Evolutionary conservation across 2,797 vertebrate genomes (phyloP), one percentile per base, ranked within the genome.

Genomic region (Rhabdomys pumilio): DNA sequence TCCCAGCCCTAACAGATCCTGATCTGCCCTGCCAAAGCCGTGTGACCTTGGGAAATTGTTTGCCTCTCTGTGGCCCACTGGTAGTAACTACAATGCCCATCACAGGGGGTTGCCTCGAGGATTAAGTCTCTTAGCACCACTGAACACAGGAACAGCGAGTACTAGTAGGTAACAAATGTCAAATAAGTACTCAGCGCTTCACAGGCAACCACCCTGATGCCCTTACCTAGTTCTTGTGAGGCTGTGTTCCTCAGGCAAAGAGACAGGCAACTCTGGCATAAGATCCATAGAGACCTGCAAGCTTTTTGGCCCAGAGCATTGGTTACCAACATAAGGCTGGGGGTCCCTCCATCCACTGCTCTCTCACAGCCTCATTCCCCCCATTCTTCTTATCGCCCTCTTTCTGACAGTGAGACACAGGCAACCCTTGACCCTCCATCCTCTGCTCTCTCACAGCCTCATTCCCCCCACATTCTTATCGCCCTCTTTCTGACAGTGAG

Each of bases 251-350:
- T 63, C 41, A 20, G 88, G 47, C 22, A 31, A 26, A 50, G 31
- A 47, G 34, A 24, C 29, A 4, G 72, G 76, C 12, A 2, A 12
- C 76, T 2, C 59, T 4, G 0, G 6, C n/a, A 34, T 44, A 31
- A 20, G 6, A 29, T 44, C 53, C 19, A 5, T 47, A 6, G 61
- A 77, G 41, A 79, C 13, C 3, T 13, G 41, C 24, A 34, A 5
- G 24, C 2, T 0, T 6, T 0, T 9, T 29, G 22, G 3, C 2
- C 0, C 0, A 63, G 55, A 29, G 44, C 47, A 6, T 53, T n/a
- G n/a, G 50, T n/a, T 47, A 4, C 22, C 55, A 61, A 19, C 9
- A 20, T n/a, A 8, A 22, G 29, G 10, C 86, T 38, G 73, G 44
- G 61, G n/a, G 2, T 55, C 11, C 26, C 72, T 77, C 41, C n/a